Base-by-base conservation (phyloP, 2,113 vertebrate species). In the Rousettus leschenaultii region DNA sequence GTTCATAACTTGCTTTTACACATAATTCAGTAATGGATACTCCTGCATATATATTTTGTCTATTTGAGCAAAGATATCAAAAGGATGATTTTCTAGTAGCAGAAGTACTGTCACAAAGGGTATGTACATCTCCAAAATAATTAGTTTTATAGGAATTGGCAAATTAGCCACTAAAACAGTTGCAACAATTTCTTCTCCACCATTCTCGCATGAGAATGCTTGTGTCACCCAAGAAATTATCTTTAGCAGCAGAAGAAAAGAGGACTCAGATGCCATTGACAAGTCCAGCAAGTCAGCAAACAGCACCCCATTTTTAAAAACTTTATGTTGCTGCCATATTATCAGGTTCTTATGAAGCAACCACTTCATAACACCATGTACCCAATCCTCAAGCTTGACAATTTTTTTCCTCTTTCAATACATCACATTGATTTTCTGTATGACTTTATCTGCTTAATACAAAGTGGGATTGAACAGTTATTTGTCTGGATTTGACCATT, bases 381-480 rank as follows among this genome's bases (percentile, higher is more conserved):
- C 97, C 98, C 97, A 97, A 91, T 98, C 97, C 97, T 95, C 98
- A 98, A 98, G 98, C 97, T 96, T 97, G 98, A 98, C 97, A 96
- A 98, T 98, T 98, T 98, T 55, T 95, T 0, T 1, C 28, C 97
- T 9, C 98, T 98, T 98, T 99, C 98, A 98, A 98, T 99, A 99
- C 98, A 98, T 98, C 95, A 98, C 98, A 99, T 99, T 99, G 99
- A 99, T 99, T 99, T 99, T 98, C 99, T 99, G 98, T 99, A 98
- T 99, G 99, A 99, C 99, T 99, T 99, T 99, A 99, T 99, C 99
- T 99, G 97, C 98, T 98, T 99, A 99, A 99, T 99, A 99, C 99
- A 98, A 98, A 99, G 97, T 98, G 97, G 98, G 98, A 98, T 98
- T 98, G 98, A 99, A 93, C 98, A 98, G 98, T 98, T 98, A 98